phyloP scores from a whole-genome alignment of 1,140 invertebrate species.

The Gryon sp. region DNA sequence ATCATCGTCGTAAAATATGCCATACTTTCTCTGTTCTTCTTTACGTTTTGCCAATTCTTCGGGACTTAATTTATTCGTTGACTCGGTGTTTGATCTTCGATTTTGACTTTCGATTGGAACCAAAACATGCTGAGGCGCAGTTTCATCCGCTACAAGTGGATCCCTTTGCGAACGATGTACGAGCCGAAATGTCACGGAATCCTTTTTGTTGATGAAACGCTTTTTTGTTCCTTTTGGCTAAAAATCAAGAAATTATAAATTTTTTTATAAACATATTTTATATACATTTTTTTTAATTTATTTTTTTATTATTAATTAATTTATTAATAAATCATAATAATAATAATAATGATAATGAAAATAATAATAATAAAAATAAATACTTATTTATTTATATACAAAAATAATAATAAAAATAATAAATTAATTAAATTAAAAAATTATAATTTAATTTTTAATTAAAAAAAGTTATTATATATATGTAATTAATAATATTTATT shows the following conservation, averaged over 20 bases:
- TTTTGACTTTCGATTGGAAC: conserved; percentile 79
- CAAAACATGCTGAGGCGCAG: conserved; percentile 91
- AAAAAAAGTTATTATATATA: too few species aligned
- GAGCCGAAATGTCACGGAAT: conserved; percentile 93
- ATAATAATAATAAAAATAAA: too few species aligned
- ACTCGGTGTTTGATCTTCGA: conserved; percentile 58
- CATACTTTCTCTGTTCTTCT: conserved; percentile 93
- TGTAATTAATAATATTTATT: too few species aligned
- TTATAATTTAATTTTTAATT: too few species aligned
- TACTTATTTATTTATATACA: too few species aligned
- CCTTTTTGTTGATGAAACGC: conserved; percentile 95
- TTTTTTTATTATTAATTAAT: too few species aligned
- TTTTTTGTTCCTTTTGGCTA: conserved; percentile 86
- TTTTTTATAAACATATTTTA: too few species aligned
- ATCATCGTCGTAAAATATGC: conserved; percentile 97
- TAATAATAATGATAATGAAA: too few species aligned
- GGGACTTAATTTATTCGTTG: conserved; percentile 13
- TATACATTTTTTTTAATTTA: too few species aligned
- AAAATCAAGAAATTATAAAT: conserved; percentile 63
- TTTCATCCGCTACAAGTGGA: conserved; percentile 92
- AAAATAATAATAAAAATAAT: too few species aligned
- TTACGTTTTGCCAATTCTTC: conserved; percentile 80
- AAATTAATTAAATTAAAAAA: too few species aligned
- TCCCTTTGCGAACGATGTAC: conserved; percentile 96
- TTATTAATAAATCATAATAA: too few species aligned